Percentiles rank a stretch among this genome's conserved stretches.
phyloP scores from a whole-genome alignment of 2,797 vertebrate genomes.

The Spondyliosoma cantharus region DNA sequence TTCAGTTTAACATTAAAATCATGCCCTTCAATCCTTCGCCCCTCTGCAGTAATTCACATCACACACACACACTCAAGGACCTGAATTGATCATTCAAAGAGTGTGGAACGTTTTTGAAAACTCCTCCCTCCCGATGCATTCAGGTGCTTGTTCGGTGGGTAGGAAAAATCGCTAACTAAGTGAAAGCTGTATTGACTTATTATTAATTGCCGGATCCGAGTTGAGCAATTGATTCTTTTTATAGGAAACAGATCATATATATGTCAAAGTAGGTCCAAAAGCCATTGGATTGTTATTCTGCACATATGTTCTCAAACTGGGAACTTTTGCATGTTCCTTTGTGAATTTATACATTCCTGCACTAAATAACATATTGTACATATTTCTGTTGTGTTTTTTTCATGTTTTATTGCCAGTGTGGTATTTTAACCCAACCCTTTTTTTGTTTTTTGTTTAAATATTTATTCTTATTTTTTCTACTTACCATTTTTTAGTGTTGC shows the following conservation, averaged over 20 bases:
- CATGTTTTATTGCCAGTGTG: too few species aligned
- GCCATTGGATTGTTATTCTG: background rate
- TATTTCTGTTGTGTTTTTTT: too few species aligned
- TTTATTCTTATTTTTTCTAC: too few species aligned
- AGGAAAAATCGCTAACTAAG: background rate
- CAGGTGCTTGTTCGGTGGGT: background rate
- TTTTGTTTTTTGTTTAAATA: too few species aligned
- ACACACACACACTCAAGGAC: background rate
- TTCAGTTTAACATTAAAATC: background rate
- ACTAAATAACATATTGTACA: too few species aligned
- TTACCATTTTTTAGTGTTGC: too few species aligned
- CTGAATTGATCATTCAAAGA: background rate
- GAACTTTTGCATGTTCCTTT: too few species aligned
- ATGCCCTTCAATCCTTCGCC: background rate
- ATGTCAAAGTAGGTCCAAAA: background rate
- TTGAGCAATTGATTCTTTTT: background rate
- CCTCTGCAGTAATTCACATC: constrained; percentile 2
- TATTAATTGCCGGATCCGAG: background rate
- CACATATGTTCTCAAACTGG: too few species aligned
- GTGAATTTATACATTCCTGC: too few species aligned
- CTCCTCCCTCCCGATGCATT: background rate
- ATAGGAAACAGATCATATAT: background rate
- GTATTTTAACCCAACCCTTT: too few species aligned
- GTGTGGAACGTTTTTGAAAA: background rate
- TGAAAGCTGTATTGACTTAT: background rate